Evolutionary conservation across 2,113 vertebrate species (phyloP).

Genomic region (Emydura subglobosa): DNA sequence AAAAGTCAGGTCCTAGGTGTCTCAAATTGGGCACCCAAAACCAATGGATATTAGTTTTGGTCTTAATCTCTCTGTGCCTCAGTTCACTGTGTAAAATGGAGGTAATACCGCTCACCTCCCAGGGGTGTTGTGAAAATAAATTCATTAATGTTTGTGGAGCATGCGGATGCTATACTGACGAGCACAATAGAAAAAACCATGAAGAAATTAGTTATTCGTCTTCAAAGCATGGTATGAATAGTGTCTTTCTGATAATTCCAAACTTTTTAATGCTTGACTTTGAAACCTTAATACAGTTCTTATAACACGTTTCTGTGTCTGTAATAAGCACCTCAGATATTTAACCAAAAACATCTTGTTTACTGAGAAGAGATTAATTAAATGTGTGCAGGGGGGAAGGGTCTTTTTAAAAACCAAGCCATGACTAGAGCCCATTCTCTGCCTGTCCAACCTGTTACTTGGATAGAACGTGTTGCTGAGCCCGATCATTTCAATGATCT

Average conservation of each 20-base stretch:
- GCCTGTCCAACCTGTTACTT: not conserved
- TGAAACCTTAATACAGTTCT: not conserved
- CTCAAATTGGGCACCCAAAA: not conserved
- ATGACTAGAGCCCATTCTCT: not conserved
- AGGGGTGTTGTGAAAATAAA: not conserved
- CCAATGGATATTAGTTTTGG: not conserved
- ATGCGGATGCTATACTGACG: not conserved
- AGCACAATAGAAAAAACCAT: not conserved
- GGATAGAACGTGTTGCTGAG: accelerated
- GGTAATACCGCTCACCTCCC: not conserved
- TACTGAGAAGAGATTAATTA: too few relatives aligned
- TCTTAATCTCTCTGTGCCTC: not conserved
- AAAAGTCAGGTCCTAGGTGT: not conserved
- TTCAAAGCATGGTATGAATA: not conserved
- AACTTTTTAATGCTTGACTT: not conserved
- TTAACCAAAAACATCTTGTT: not conserved
- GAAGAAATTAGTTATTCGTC: not conserved
- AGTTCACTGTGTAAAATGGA: not conserved
- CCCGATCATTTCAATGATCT: not conserved
- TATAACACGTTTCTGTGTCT: not conserved
- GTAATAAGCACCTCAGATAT: not conserved
- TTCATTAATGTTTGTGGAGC: not conserved
- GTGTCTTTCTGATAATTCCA: not conserved
- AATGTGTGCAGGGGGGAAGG: not conserved
- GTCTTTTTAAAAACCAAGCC: not conserved